These are phyloP conservation scores for Epiblema foenella DNA, from an alignment of 2,888 invertebrate genomes.

Conservation along the genomic window DNA sequence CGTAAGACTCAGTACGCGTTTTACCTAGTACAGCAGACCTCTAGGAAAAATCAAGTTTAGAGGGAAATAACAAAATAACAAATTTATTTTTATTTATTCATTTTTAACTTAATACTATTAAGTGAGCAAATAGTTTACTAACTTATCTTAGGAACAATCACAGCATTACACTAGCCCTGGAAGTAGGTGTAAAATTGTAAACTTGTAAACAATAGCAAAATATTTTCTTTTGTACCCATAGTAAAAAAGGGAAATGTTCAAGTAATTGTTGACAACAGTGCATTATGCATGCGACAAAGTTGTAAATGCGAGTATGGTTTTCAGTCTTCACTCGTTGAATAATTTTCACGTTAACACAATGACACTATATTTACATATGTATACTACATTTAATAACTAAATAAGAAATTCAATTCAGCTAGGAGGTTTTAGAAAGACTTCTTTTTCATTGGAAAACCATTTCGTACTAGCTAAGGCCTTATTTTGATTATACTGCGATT, in stretches of 20 bases:
- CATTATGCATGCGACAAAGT: slow-evolving; percentile 25
- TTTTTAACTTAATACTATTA: slow-evolving; percentile 56
- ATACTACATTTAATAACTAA: background rate
- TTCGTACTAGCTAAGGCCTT: slow-evolving; percentile 65
- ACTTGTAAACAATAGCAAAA: slow-evolving; percentile 5
- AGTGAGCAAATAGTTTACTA: slow-evolving; percentile 67
- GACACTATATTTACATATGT: slow-evolving; percentile 8
- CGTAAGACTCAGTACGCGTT: too few relatives aligned
- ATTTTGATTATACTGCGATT: slow-evolving; percentile 66
- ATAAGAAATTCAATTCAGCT: slow-evolving; percentile 21
- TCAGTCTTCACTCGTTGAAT: slow-evolving; percentile 36
- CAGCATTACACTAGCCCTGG: slow-evolving; percentile 60
- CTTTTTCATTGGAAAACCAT: slow-evolving; percentile 69
- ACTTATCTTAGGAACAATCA: slow-evolving; percentile 72
- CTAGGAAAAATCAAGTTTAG: slow-evolving; percentile 1
- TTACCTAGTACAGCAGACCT: too few relatives aligned
- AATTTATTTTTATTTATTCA: slow-evolving; percentile 46
- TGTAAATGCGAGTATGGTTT: slow-evolving; percentile 40
- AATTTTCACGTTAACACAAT: slow-evolving; percentile 14
- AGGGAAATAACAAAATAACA: slow-evolving; percentile 39
- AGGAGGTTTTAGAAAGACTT: slow-evolving; percentile 61
- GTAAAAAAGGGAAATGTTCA: background rate
- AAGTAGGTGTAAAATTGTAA: background rate
- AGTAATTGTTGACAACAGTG: slow-evolving; percentile 1
- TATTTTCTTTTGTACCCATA: background rate